Conservation (phyloP, 2,113 vertebrate species). For the Sigmodon hispidus region DNA sequence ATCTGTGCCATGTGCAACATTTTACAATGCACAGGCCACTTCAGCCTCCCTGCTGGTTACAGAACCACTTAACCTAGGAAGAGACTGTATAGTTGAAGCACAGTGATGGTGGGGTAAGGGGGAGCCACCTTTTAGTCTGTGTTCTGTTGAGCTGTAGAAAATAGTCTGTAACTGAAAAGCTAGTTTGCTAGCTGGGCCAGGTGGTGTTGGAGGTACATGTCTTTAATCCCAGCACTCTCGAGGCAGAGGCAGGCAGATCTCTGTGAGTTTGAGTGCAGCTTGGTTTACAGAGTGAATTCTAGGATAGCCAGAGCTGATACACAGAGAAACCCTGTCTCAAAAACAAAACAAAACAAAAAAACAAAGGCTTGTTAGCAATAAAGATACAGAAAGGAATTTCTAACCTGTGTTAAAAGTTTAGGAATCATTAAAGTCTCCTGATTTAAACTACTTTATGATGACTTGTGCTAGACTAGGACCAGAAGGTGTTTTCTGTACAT, state of each 20-base stretch:
- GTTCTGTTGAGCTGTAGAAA: background rate
- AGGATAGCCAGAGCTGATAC: background rate
- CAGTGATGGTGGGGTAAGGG: rapidly evolving
- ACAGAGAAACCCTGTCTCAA: background rate
- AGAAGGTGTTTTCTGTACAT: background rate
- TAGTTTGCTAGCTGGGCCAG: background rate
- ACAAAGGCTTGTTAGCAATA: background rate
- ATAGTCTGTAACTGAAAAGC: background rate
- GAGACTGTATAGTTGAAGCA: background rate
- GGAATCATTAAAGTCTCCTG: background rate
- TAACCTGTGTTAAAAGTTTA: background rate
- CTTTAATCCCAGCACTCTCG: background rate
- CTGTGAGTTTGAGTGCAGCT: background rate
- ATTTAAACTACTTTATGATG: background rate
- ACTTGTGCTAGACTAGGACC: background rate
- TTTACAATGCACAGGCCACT: background rate
- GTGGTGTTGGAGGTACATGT: background rate
- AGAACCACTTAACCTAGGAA: rapidly evolving
- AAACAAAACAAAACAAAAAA: background rate
- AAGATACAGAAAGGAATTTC: background rate
- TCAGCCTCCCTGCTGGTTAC: rapidly evolving
- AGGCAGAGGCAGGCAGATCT: background rate
- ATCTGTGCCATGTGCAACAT: background rate
- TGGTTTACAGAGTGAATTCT: background rate
- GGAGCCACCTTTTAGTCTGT: rapidly evolving